These are phyloP conservation scores for Rhopalosiphum maidis DNA, from an alignment of 1,140 invertebrate genomes.

Conservation along the genomic window DNA sequence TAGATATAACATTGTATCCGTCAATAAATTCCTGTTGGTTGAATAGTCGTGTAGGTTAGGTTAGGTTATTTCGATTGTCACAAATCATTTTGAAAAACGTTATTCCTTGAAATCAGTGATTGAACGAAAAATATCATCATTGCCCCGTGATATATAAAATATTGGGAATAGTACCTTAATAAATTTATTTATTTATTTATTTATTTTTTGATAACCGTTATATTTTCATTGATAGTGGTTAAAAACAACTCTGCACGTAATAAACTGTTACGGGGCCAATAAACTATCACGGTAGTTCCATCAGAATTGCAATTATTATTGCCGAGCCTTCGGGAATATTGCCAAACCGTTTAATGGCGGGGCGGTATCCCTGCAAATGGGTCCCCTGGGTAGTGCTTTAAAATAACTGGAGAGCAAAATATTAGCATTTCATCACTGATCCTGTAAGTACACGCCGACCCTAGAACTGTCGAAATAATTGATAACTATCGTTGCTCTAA, in stretches of 20 bases:
- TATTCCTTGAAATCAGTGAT: background rate
- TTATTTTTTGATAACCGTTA: background rate
- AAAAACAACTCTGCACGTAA: background rate
- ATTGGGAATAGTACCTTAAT: background rate
- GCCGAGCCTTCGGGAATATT: conserved; percentile 49
- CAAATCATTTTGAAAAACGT: background rate
- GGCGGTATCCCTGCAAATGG: conserved; percentile 40
- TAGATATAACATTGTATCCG: background rate
- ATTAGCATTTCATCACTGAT: conserved; percentile 42
- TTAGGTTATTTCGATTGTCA: background rate
- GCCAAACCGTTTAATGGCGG: conserved; percentile 39
- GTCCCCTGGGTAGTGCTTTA: conserved; percentile 35
- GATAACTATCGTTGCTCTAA: background rate
- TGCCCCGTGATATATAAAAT: background rate
- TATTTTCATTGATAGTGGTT: background rate
- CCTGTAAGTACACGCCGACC: background rate
- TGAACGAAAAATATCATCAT: background rate
- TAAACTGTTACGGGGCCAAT: background rate
- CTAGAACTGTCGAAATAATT: background rate
- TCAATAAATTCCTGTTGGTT: background rate
- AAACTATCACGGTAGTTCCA: background rate
- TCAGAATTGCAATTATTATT: conserved; percentile 44
- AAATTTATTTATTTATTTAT: background rate
- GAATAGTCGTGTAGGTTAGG: background rate
- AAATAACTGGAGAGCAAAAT: conserved; percentile 26